A percentile compares a stretch with the other conserved stretches of the same genome.
These are phyloP conservation scores for Gallinago paraguaiae DNA, from an alignment of 2,113 vertebrate species.

Conservation along the genomic window DNA sequence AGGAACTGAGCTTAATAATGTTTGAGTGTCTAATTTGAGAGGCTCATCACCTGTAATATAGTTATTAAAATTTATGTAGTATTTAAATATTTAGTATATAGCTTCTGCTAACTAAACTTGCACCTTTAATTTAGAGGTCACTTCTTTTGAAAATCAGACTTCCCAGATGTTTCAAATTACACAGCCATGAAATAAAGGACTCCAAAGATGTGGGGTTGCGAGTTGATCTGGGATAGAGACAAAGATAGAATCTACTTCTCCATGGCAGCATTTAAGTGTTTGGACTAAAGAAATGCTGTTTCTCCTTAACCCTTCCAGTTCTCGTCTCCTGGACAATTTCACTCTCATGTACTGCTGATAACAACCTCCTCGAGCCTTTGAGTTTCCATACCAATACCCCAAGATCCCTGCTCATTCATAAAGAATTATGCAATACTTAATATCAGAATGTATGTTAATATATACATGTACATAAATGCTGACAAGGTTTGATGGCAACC, in stretches of 20 bases:
- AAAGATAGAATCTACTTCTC: background rate
- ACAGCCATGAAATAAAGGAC: background rate
- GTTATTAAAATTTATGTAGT: background rate
- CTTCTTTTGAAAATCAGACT: background rate
- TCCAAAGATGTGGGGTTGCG: background rate
- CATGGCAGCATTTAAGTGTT: background rate
- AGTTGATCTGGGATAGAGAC: background rate
- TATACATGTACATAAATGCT: background rate
- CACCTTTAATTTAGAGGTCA: conserved; percentile 13
- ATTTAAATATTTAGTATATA: conserved; percentile 7
- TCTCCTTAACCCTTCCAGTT: background rate
- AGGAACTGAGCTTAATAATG: background rate
- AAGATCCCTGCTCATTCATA: background rate
- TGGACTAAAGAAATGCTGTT: background rate
- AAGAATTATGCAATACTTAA: background rate
- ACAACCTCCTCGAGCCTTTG: background rate
- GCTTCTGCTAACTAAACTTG: conserved; percentile 5
- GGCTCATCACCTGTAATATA: background rate
- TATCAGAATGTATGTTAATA: background rate
- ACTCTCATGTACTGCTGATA: background rate
- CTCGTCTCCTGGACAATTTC: background rate
- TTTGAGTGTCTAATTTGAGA: background rate
- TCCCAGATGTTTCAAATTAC: conserved; percentile 46
- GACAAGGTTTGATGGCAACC: background rate
- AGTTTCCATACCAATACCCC: background rate